Percentiles rank a stretch among this genome's conserved stretches.
Conservation (phyloP, 2,113 vertebrate genomes). For the Noturus placidus region DNA sequence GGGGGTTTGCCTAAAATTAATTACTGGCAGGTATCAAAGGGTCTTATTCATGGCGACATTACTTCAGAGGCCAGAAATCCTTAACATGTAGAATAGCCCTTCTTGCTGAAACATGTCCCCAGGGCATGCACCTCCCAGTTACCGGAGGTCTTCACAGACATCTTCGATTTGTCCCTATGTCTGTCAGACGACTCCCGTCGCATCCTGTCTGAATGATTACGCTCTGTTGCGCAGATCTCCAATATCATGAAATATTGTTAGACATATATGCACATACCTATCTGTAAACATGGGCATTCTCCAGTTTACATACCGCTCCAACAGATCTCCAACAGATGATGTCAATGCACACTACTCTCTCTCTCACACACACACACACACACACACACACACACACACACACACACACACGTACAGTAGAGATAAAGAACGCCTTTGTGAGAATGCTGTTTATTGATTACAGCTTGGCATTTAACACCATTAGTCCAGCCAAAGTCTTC, state of each 20-base stretch:
- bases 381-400: background rate
- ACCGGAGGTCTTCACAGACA: background rate
- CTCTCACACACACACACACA: background rate
- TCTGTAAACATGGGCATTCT: background rate
- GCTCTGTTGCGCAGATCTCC: background rate
- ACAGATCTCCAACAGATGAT: background rate
- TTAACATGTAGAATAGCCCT: background rate
- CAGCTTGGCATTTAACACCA: background rate
- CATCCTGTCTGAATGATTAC: background rate
- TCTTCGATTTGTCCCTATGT: background rate
- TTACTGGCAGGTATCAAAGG: constrained; percentile 35
- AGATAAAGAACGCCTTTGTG: background rate
- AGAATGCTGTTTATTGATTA: background rate
- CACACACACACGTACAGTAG: background rate
- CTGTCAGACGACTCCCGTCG: background rate
- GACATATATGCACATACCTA: background rate
- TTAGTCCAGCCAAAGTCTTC: background rate
- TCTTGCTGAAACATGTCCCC: background rate
- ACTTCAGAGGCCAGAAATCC: constrained; percentile 25
- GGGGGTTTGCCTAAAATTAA: background rate
- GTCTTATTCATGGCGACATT: constrained; percentile 30
- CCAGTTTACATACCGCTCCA: background rate
- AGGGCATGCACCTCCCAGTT: background rate
- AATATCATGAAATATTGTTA: background rate
- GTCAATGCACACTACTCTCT: background rate